Conservation (phyloP, 2,888 invertebrate species). For the Laothoe populi region DNA sequence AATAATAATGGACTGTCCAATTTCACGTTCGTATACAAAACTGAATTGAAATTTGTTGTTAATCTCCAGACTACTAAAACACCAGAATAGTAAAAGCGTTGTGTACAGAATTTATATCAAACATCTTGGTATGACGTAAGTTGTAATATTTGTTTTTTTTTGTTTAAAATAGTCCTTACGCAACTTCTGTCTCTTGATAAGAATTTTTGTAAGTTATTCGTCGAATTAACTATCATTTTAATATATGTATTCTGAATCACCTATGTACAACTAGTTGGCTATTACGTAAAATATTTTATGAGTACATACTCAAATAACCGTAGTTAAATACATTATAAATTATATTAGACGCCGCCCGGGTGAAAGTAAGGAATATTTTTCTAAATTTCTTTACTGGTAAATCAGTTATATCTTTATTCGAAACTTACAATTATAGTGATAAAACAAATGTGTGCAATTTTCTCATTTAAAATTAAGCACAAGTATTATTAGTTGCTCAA, state of each 20-base stretch:
- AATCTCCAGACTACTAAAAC: not conserved
- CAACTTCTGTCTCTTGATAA: not conserved
- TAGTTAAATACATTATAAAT: not conserved
- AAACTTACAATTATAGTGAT: not conserved
- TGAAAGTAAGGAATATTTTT: too few relatives aligned
- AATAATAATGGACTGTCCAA: not conserved
- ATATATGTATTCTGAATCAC: not conserved
- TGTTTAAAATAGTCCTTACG: not conserved
- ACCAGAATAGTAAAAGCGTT: not conserved
- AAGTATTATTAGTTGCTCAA: not conserved
- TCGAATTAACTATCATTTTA: not conserved
- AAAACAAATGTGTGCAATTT: not conserved
- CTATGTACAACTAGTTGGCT: not conserved
- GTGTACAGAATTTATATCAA: slow-evolving; percentile 23
- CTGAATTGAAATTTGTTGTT: not conserved
- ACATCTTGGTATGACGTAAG: slow-evolving; percentile 33
- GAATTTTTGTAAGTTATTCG: not conserved
- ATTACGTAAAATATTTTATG: slow-evolving; percentile 2
- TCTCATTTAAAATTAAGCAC: not conserved
- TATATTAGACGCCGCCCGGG: not conserved
- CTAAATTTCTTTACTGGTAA: too few relatives aligned
- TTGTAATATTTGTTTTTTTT: not conserved
- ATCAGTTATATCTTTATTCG: not conserved
- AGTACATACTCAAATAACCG: not conserved
- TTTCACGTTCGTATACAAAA: not conserved